Evolutionary conservation across 2,797 vertebrate genomes (phyloP).

Genomic region (Corythornis leucogaster): DNA sequence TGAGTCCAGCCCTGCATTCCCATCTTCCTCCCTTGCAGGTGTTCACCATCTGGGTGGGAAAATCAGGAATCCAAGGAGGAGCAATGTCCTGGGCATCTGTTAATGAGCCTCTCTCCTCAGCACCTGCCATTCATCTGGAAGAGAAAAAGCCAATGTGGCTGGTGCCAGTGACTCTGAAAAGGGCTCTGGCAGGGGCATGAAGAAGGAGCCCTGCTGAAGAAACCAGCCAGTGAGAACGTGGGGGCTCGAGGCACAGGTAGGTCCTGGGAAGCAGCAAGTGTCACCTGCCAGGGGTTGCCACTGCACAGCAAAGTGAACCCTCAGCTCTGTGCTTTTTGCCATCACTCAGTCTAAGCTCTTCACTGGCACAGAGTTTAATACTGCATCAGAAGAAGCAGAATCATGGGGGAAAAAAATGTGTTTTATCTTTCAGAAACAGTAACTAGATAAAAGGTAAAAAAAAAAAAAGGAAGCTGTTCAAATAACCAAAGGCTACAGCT

Average conservation of each 20-base stretch:
- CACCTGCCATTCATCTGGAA: not conserved
- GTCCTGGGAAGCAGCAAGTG: not conserved
- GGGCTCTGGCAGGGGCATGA: not conserved
- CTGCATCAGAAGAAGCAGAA: not conserved
- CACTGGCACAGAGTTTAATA: not conserved
- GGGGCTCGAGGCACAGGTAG: not conserved
- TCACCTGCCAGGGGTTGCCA: not conserved
- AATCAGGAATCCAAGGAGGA: not conserved
- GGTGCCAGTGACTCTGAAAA: not conserved
- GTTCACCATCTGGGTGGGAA: not conserved
- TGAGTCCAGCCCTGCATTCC: not conserved
- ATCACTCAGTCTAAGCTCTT: not conserved
- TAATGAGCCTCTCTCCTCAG: not conserved
- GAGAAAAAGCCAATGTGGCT: not conserved
- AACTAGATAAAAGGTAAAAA: conserved; percentile 52
- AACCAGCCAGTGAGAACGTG: not conserved
- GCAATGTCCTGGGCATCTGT: not conserved
- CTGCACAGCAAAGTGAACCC: not conserved
- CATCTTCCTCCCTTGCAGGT: fast-evolving
- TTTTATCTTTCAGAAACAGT: conserved; percentile 33
- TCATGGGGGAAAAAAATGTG: not conserved
- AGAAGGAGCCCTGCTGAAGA: not conserved
- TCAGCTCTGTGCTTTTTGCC: not conserved
- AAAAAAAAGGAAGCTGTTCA: conserved; percentile 41
- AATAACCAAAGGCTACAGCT: conserved; percentile 21